Evolutionary conservation across 2,113 vertebrate genomes (phyloP).

Genomic region (Taurulus bubalis): DNA sequence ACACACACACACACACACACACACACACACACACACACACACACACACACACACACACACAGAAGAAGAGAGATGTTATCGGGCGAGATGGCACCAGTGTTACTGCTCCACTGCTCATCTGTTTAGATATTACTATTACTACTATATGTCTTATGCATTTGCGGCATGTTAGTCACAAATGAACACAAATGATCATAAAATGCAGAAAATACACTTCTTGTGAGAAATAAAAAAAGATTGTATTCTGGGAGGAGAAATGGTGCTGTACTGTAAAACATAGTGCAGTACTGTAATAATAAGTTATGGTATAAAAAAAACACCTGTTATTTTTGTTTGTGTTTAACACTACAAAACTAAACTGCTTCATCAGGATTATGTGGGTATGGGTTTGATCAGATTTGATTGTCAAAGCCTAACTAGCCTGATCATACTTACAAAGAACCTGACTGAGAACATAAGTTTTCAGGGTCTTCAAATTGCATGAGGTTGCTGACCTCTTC

Average conservation of each 20-base stretch:
- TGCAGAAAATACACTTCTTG: neutral
- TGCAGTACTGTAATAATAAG: too few relatives aligned
- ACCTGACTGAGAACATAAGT: too few relatives aligned
- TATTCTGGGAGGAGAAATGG: neutral
- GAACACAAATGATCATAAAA: neutral
- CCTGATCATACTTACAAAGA: too few relatives aligned
- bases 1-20: slow-evolving; percentile 12
- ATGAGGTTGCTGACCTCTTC: neutral
- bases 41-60: slow-evolving; percentile 8
- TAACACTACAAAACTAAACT: neutral
- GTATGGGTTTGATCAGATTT: neutral
- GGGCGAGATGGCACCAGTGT: neutral
- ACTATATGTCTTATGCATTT: neutral
- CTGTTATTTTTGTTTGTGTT: neutral
- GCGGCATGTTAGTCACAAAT: neutral
- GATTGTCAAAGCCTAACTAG: neutral
- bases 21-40: slow-evolving; percentile 15
- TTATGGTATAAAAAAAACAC: neutral
- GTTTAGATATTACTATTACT: neutral
- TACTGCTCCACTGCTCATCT: slow-evolving; percentile 7
- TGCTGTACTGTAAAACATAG: too few relatives aligned
- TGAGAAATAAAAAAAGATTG: neutral
- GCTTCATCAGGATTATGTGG: neutral
- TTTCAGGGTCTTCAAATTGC: too few relatives aligned
- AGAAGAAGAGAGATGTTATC: neutral